Base-by-base conservation (phyloP, 2,888 invertebrate genomes). In the Eupithecia vulgata region DNA sequence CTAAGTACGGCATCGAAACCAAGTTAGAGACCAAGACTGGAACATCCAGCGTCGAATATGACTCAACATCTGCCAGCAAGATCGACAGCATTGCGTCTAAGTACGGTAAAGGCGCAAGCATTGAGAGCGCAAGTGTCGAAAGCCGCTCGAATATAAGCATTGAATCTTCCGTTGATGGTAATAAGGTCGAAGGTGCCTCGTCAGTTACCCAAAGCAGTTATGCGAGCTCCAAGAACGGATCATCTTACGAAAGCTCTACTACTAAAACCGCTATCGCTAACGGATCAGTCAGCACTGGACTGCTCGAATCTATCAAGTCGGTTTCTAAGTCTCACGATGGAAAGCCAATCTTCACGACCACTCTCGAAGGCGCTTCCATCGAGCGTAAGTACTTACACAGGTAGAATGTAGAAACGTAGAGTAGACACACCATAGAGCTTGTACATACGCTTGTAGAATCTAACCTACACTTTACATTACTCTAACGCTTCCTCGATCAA, bases 331-430 rank as follows among this genome's bases (percentile, higher is more conserved):
- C 92, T 6, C 82, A 88, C 37, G 95, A 95, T 73, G 96, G 96
- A 75, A 96, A 95, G 81, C 97, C 97, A 1, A 90, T 95, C 71
- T 97, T 98, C 85, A 94, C 95, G 37, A 97, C 96, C 89, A 97
- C 97, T 65, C 94, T 98, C 74, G 96, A 96, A 87, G 97, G 97
- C 83, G 95, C 95, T 80, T 96, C 96, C 85, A 96, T 97, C 80
- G 97, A 97, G 95, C 96, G 97, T 97, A 95, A 97, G 97, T 96
- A 85, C 77, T 71, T 70, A 71, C 74, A 71, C 77, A 80, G 75
- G 78, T 79, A 80, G 78, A 80, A 72, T 30, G 69, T 71, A 73
- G 78, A 75, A 77, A 81, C 67, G 70, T 69, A 67, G 74, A 83
- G 86, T 89, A 89, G 87, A 89, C 80, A 90, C 89, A 90, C 85